Evolutionary conservation across 2,797 vertebrate genomes (phyloP).

Genomic region (Peromyscus attwateri): DNA sequence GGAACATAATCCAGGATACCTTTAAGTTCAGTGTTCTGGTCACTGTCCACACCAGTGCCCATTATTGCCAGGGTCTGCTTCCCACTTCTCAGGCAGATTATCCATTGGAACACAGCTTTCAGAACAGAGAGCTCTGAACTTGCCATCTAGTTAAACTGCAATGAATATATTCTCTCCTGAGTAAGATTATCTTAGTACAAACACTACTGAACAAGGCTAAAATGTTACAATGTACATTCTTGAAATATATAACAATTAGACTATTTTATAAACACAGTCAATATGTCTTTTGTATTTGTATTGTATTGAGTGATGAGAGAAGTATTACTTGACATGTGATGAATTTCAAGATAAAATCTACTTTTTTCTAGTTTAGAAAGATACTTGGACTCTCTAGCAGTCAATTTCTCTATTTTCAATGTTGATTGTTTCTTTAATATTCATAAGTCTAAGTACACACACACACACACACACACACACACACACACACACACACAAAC

Average conservation of each 20-base stretch:
- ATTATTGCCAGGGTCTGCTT: background rate
- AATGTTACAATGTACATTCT: background rate
- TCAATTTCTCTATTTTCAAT: constrained; percentile 4
- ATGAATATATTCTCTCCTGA: background rate
- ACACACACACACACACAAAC: background rate
- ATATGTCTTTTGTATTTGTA: background rate
- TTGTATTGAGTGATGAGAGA: background rate
- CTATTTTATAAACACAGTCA: background rate
- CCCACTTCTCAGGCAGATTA: background rate
- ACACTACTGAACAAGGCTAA: background rate
- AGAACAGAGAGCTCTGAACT: background rate
- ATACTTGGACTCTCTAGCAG: background rate
- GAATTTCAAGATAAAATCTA: background rate
- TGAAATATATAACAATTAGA: constrained; percentile 1
- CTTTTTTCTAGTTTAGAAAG: background rate
- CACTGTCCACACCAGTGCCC: background rate
- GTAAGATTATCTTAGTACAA: constrained; percentile 23
- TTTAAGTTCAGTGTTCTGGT: background rate
- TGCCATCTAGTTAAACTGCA: background rate
- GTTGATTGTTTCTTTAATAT: background rate
- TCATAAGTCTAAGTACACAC: constrained; percentile 20
- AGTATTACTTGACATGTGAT: constrained; percentile 14
- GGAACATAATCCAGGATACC: background rate
- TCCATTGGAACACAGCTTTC: constrained; percentile 15
- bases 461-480: background rate